Base-by-base conservation (phyloP, 2,113 vertebrate genomes). In the Odocoileus hemionus region DNA sequence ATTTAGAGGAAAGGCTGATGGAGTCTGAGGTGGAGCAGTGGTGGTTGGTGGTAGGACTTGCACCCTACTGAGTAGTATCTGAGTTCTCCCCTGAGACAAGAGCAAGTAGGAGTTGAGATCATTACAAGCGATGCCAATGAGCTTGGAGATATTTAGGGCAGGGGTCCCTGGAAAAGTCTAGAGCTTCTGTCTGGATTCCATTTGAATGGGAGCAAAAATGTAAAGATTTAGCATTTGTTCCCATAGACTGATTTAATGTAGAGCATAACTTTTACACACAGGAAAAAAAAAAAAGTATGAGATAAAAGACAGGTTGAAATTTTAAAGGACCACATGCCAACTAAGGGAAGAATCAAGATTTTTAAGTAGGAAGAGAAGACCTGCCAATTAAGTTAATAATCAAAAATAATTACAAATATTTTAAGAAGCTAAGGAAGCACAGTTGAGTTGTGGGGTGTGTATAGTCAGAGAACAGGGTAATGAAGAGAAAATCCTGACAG, bases 401-500 rank as follows among this genome's bases (percentile, higher is more conserved):
- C 85, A 89, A 55, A 94, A 21, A 58, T 23, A 43, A 80, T 57
- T 26, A 15, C 19, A 61, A 47, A 39, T 60, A 52, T 67, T 87
- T 93, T 43, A 80, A 57, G 39, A 96, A 61, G 43, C 30, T 60
- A 57, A 74, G 25, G 76, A 43, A 70, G 25, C 25, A 10, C 21
- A 4, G 30, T 28, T 23, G 14, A 84, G 52, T 5, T 33, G 76
- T 9, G 15, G 36, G 9, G 1, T 3, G 58, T 43, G n/a, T 30
- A 58, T 26, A 54, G 47, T 50, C 10, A 33, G 52, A 39, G 64
- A 36, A 61, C 33, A 39, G 28, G 23, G 33, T 21, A 55, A 87
- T 33, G 28, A 54, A 52, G 87, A 92, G 36, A 86, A 52, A 52
- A 86, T 91, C 55, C 95, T 74, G 55, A 64, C 43, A 47, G 45